Conservation (phyloP, 2,113 vertebrate genomes). For the Chunga burmeisteri region DNA sequence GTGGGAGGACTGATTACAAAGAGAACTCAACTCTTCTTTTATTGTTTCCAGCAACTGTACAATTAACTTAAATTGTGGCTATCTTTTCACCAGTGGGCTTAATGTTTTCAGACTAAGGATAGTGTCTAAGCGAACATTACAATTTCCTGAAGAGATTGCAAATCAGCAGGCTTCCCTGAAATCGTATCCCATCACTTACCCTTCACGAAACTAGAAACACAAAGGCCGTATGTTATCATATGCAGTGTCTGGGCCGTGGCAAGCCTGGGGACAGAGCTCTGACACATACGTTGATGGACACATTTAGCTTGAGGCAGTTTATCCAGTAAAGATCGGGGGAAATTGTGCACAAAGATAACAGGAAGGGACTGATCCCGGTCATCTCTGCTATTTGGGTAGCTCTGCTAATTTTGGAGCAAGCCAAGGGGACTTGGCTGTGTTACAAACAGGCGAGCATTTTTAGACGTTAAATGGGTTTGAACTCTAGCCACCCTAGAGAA, state of each 20-base stretch:
- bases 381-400: background rate
- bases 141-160: slow-evolving; percentile 72
- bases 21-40: slow-evolving; percentile 1
- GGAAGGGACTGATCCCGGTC: background rate
- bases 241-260: background rate
- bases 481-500: background rate
- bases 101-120: slow-evolving; percentile 69
- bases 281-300: background rate
- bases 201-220: slow-evolving; percentile 9
- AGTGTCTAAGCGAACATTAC: slow-evolving; percentile 61
- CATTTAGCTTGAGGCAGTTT: background rate
- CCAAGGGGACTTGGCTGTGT: background rate
- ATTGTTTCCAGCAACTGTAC: slow-evolving; percentile 61
- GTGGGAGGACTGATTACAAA: slow-evolving; percentile 40
- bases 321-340: background rate
- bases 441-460: background rate
- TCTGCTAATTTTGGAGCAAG: background rate
- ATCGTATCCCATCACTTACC: slow-evolving; percentile 7
- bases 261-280: slow-evolving; percentile 22
- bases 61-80: slow-evolving; percentile 72
- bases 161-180: slow-evolving; percentile 63
- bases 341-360: background rate
- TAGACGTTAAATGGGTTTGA: background rate
- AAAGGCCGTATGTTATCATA: slow-evolving; percentile 18
- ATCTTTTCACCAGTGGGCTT: slow-evolving; percentile 61